phyloP scores from a whole-genome alignment of 2,888 invertebrate species.

The Xestia sexstrigata region DNA sequence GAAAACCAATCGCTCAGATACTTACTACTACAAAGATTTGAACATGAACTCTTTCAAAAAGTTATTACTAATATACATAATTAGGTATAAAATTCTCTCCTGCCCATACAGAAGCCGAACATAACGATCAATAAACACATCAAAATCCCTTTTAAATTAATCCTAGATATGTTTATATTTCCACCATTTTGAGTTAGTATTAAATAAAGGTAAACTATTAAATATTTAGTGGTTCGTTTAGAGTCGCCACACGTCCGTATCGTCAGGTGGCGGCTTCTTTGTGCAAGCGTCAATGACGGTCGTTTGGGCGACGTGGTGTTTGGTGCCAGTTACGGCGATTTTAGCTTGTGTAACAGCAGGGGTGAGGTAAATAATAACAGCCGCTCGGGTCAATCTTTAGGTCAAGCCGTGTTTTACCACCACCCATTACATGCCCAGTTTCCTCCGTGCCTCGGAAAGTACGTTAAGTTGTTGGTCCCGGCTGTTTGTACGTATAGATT shows the following conservation, averaged over 20 bases:
- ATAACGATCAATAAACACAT: conserved; percentile 27
- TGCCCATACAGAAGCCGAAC: conserved; percentile 26
- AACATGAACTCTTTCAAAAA: neutral
- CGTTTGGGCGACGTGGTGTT: conserved; percentile 51
- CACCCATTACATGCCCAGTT: too few species aligned
- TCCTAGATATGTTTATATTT: conserved; percentile 53
- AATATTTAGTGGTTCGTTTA: conserved; percentile 74
- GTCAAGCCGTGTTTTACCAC: too few species aligned
- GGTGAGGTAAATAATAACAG: too few species aligned
- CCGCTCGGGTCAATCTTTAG: too few species aligned
- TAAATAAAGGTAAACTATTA: conserved; percentile 72
- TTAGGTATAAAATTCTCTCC: neutral
- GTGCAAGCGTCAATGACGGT: conserved; percentile 72
- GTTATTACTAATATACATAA: neutral
- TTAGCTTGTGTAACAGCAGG: too few species aligned
- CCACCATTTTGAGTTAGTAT: conserved; percentile 46
- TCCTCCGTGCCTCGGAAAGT: too few species aligned
- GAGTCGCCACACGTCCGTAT: conserved; percentile 77
- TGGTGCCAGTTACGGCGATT: conserved; percentile 42
- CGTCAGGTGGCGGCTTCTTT: conserved; percentile 79
- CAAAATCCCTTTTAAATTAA: conserved; percentile 29
- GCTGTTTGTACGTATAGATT: too few species aligned
- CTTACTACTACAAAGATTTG: neutral
- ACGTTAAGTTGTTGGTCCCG: too few species aligned
- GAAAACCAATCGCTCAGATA: neutral